Percentiles rank a stretch among this genome's conserved stretches.
Conservation (phyloP, 2,113 vertebrate species). For the Galbula dea region DNA sequence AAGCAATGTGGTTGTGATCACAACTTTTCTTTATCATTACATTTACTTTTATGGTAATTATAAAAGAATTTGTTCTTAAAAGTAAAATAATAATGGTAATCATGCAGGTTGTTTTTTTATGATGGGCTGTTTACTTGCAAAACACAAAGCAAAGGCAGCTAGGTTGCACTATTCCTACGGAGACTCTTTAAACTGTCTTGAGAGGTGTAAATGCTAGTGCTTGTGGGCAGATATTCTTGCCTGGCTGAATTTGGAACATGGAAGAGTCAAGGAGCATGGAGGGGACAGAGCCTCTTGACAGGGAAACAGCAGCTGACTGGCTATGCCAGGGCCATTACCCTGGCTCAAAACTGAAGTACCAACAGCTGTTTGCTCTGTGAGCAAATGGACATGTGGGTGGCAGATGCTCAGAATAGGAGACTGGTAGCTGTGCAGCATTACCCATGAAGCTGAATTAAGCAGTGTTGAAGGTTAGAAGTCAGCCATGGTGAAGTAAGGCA, state of each 20-base stretch:
- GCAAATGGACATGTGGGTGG: neutral
- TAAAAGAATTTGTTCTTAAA: neutral
- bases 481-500: neutral
- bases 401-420: neutral
- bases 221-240: neutral
- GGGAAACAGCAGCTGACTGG: neutral
- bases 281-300: neutral
- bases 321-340: neutral
- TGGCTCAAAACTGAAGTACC: neutral
- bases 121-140: neutral
- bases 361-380: neutral
- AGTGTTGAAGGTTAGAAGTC: neutral
- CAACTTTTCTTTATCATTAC: neutral
- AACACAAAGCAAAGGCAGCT: neutral
- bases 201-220: neutral
- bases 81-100: neutral
- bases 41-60: neutral
- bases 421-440: neutral
- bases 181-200: neutral
- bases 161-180: neutral
- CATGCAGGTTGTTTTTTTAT: neutral
- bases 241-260: neutral
- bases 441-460: neutral
- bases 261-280: neutral
- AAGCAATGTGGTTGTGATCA: conserved; percentile 8